phyloP scores from a whole-genome alignment of 1,140 invertebrate genomes.

The Aphelinus atriplicis region DNA sequence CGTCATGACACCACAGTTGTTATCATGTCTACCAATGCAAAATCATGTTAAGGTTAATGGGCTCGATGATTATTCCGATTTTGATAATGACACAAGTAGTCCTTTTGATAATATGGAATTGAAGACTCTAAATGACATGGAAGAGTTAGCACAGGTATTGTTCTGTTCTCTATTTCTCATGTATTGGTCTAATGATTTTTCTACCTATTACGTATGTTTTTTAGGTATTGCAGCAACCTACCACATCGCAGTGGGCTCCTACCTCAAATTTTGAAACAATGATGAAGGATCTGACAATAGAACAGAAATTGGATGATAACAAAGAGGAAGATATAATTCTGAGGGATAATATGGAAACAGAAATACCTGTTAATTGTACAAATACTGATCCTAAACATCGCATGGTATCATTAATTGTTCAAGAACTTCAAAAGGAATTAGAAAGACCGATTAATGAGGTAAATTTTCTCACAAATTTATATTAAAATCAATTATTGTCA shows the following conservation, averaged over 20 bases:
- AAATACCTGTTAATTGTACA: slow-evolving; percentile 51
- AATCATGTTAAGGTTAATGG: slow-evolving; percentile 55
- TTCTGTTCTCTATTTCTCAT: background rate
- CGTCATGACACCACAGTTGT: slow-evolving; percentile 58
- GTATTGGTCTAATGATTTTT: slow-evolving; percentile 4
- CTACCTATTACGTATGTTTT: slow-evolving; percentile 8
- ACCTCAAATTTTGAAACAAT: slow-evolving; percentile 55
- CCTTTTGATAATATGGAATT: slow-evolving; percentile 91
- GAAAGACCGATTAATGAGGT: slow-evolving; percentile 66
- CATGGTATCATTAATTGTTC: slow-evolving; percentile 78
- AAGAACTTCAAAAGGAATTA: slow-evolving; percentile 76
- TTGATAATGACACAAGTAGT: slow-evolving; percentile 88
- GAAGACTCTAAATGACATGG: slow-evolving; percentile 90
- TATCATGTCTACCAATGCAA: slow-evolving; percentile 53
- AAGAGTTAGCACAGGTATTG: slow-evolving; percentile 79
- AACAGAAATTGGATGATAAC: slow-evolving; percentile 39
- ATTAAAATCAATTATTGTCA: too few relatives aligned
- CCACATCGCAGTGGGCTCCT: slow-evolving; percentile 58
- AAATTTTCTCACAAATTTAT: slow-evolving; percentile 26
- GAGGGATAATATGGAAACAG: slow-evolving; percentile 45
- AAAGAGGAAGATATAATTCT: slow-evolving; percentile 44
- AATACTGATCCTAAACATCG: slow-evolving; percentile 64
- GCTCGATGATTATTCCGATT: slow-evolving; percentile 77
- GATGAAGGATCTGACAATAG: slow-evolving; percentile 53
- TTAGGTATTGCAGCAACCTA: slow-evolving; percentile 62